phyloP scores from a whole-genome alignment of 2,113 vertebrate species.

The Parotia lawesii region DNA sequence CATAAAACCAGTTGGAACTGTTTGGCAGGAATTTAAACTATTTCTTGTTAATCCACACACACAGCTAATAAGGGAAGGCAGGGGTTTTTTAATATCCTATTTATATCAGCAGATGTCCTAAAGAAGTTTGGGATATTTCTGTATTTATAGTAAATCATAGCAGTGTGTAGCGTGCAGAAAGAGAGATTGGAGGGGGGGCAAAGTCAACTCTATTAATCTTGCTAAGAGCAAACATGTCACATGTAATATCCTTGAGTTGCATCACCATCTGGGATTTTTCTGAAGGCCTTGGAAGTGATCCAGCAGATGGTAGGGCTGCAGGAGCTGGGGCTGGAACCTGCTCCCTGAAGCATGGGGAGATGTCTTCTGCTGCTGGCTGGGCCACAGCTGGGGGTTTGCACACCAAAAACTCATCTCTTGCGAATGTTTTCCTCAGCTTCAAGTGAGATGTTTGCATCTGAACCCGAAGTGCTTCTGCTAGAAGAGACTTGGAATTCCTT shows the following conservation, averaged over 20 bases:
- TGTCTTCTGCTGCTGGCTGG: conserved; percentile 19
- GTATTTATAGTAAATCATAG: conserved; percentile 33
- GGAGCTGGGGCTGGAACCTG: conserved; percentile 34
- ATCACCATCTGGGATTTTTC: conserved; percentile 41
- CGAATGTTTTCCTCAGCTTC: not conserved
- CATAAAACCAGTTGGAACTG: conserved; percentile 26
- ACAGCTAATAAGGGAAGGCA: not conserved
- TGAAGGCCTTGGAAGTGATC: conserved; percentile 9
- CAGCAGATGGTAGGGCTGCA: conserved; percentile 28
- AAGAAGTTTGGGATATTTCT: conserved; percentile 29
- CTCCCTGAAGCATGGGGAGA: conserved; percentile 15
- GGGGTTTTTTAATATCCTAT: not conserved
- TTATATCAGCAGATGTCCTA: conserved; percentile 42
- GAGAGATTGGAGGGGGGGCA: not conserved
- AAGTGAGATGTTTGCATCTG: not conserved
- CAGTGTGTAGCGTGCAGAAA: conserved; percentile 31
- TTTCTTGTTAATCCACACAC: conserved; percentile 45
- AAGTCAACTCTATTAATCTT: conserved; percentile 40
- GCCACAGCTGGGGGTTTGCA: not conserved
- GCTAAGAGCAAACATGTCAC: conserved; percentile 38
- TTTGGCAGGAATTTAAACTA: conserved; percentile 50
- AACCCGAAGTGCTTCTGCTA: not conserved
- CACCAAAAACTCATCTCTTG: not conserved
- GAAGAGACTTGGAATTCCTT: not conserved
- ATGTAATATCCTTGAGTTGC: conserved; percentile 33